Percentiles rank a stretch among this genome's conserved stretches.
These are phyloP conservation scores for Pantala flavescens DNA, from an alignment of 1,140 invertebrate species.

Conservation along the genomic window DNA sequence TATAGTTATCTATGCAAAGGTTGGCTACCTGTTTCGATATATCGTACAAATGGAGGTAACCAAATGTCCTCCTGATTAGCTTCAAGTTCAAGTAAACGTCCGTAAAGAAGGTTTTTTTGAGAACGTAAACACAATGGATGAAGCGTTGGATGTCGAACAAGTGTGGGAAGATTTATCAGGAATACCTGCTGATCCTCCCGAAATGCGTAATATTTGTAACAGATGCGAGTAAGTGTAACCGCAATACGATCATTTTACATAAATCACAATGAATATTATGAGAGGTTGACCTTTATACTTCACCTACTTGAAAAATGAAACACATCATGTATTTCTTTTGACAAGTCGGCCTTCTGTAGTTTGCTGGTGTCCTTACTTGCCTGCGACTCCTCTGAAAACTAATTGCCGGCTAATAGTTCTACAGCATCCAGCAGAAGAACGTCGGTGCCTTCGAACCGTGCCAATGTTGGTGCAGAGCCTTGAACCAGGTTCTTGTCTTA, in stretches of 20 bases:
- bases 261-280: conserved; percentile 14
- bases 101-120: no score
- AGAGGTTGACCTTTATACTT: background rate
- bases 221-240: conserved; percentile 54
- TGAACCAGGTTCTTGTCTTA: conserved; percentile 58
- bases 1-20: no score
- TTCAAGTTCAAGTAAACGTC: no score
- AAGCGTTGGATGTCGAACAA: conserved; percentile 31
- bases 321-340: background rate
- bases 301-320: background rate
- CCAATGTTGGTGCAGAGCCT: conserved; percentile 74
- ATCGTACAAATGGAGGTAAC: no score
- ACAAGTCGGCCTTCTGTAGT: conserved; percentile 68
- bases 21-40: no score
- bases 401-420: conserved; percentile 65
- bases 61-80: no score
- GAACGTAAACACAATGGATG: background rate
- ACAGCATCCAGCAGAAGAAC: conserved; percentile 89
- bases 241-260: background rate
- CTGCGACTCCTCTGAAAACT: conserved; percentile 51
- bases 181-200: conserved; percentile 61
- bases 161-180: conserved; percentile 57
- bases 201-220: conserved; percentile 53
- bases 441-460: conserved; percentile 74
- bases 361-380: conserved; percentile 79